Base-by-base conservation (phyloP, 2,113 vertebrate species). In the Puntigrus tetrazona region DNA sequence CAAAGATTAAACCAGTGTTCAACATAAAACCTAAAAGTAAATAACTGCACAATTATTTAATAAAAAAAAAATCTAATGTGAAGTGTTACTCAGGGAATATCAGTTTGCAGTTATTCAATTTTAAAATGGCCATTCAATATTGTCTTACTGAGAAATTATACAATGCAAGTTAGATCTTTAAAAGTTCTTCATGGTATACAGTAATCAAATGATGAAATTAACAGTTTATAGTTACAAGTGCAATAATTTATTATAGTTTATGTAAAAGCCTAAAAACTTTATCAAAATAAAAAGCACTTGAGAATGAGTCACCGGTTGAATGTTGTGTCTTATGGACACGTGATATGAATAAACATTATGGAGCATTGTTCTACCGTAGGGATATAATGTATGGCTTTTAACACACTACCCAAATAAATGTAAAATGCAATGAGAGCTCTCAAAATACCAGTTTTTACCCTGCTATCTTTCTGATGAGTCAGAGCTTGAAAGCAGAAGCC, bases 391-490 rank as follows among this genome's bases (percentile, higher is more conserved):
- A 25, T 13, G 0, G 36, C 36, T 77, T 82, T 41, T 3, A 82
- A 79, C 59, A 86, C 74, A 31, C 57, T 20, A 20, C 5, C 18
- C 29, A 76, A 55, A 61, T 55, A 11, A 38, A 41, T 45, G 38
- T 57, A 29, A 57, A 84, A 52, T 20, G n/a, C 31, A 73, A 61
- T 20, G 31, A 65, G 65, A 65, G 79, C 38, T 59, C 59, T 70
- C 27, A 29, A 78, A 63, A 61, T 29, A 43, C 11, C 34, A 14
- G 38, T 25, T 76, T 69, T 25, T 52, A 43, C 52, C 41, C 2
- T 36, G 20, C 47, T 55, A 29, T 29, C 38, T 81, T 75, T 57
- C 69, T 81, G 43, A 87, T 87, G 86, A 84, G 27, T 87, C 82
- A 87, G 85, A 86, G 76, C n/a, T 36, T 83, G 59, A 79, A 78